Base-by-base conservation (phyloP, 1,140 invertebrate species). In the Calliphora vicina region DNA sequence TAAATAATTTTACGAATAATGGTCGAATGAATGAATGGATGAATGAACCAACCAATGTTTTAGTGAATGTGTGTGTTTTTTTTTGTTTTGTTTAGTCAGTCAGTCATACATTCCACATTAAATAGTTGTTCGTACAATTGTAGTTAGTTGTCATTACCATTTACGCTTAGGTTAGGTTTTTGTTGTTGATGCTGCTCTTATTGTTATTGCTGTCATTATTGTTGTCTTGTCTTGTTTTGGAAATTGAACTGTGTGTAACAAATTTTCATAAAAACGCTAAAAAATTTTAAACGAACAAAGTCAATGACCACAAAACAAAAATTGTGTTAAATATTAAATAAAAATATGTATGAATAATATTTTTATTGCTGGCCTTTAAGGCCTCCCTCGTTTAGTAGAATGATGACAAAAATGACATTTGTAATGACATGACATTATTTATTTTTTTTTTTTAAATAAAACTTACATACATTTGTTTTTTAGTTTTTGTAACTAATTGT, bases 121-220 rank as follows among this genome's bases (percentile, higher is more conserved):
- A 35, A 35, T 35, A 35, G 35, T 35, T 35, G 35, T 35, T 8
- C 35, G 35, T 35, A 35, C 35, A 35, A 35, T 35, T 8, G 35
- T 35, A 35, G 35, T 35, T 50, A 67, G 61, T 67, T 67, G 61
- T 67, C 61, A 67, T 67, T 67, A 67, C 61, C 61, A 67, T 67
- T 67, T 67, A 67, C 61, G 61, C 25, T 67, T 67, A 67, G 20
- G 50, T 57, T 57, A 17, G n/a, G 15, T 67, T 12, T 23, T 67
- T 67, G 23, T 5, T 67, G 20, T 67, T 67, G 57, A 1, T 23
- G 20, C 23, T 50, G 45, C 12, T 50, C 3, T 50, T 50, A 17
- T 50, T 57, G 45, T 12, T 57, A 15, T 15, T 57, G 1, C n/a
- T 57, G n/a, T 57, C n/a, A 15, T 57, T 57, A 57, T 15, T 57